These are phyloP conservation scores for Leguminivora glycinivorella DNA, from an alignment of 1,140 invertebrate species.

Conservation along the genomic window DNA sequence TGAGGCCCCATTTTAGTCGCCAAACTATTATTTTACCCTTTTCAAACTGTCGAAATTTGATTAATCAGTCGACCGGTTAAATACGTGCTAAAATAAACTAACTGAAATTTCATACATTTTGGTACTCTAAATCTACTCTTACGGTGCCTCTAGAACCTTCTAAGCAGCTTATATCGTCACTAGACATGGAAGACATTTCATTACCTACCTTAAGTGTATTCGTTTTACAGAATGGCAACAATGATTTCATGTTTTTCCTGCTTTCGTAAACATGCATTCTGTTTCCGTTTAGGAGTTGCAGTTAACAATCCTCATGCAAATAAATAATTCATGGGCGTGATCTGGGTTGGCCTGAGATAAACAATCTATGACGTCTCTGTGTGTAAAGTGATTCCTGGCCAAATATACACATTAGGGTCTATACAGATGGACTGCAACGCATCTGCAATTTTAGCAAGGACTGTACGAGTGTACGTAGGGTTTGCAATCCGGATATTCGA, in stretches of 20 bases:
- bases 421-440: no score
- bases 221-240: constrained; percentile 1
- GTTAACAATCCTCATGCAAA: constrained; percentile 10
- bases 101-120: background rate
- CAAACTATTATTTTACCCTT: no score
- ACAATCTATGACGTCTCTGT: constrained; percentile 16
- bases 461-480: no score
- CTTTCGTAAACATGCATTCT: constrained; percentile 23
- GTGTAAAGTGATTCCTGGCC: background rate
- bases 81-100: no score
- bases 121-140: background rate
- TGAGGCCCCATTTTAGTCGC: no score
- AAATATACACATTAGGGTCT: no score
- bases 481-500: no score
- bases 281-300: background rate
- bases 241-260: background rate
- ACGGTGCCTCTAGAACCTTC: background rate
- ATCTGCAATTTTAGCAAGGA: no score
- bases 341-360: constrained; percentile 2
- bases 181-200: background rate
- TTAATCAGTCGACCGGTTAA: no score
- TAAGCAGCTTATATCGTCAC: background rate
- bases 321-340: constrained; percentile 22
- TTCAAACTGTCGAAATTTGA: no score
- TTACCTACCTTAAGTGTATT: background rate